These are phyloP conservation scores for Dreissena rostriformis DNA, from an alignment of 1,140 invertebrate genomes.

Conservation along the genomic window DNA sequence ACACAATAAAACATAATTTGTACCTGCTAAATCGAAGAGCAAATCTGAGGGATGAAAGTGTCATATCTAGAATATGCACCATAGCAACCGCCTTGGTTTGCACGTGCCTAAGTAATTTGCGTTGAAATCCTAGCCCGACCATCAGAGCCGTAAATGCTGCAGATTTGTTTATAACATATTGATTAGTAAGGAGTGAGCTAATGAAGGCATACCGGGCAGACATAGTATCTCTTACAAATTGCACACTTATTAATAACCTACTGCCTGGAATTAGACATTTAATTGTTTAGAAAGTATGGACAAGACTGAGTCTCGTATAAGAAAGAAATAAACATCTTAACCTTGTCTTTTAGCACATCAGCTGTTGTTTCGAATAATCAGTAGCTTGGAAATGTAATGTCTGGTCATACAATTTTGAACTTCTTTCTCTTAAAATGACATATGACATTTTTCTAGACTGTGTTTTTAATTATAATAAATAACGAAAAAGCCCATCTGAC, in stretches of 20 bases:
- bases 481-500: too few relatives aligned
- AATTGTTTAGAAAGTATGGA: too few relatives aligned
- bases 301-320: too few relatives aligned
- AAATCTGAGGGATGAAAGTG: slow-evolving; percentile 17
- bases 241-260: neutral
- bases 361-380: neutral
- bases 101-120: neutral
- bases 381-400: too few relatives aligned
- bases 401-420: too few relatives aligned
- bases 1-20: neutral
- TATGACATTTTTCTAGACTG: too few relatives aligned
- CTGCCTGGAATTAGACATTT: neutral
- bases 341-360: neutral
- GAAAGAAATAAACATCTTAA: too few relatives aligned
- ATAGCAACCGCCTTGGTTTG: slow-evolving; percentile 33
- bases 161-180: neutral
- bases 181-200: neutral
- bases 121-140: slow-evolving; percentile 11
- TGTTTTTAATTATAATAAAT: too few relatives aligned
- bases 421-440: too few relatives aligned
- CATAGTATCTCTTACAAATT: neutral
- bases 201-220: neutral
- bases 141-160: slow-evolving; percentile 29
- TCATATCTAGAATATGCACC: slow-evolving; percentile 20
- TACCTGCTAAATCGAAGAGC: slow-evolving; percentile 38